phyloP scores from a whole-genome alignment of 2,888 invertebrate species.

The Tetragonula carbonaria region DNA sequence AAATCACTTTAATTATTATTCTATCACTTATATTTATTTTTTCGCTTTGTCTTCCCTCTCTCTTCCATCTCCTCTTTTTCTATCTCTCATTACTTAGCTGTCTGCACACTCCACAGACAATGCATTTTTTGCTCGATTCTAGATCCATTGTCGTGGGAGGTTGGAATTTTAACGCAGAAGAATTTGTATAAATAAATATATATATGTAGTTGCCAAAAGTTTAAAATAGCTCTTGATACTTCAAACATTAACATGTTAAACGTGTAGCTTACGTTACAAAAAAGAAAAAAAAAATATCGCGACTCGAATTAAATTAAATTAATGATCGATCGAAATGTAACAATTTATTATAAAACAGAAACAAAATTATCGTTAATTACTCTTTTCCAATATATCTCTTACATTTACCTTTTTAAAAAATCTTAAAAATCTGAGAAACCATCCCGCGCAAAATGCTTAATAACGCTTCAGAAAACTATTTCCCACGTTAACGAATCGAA shows the following conservation, averaged over 20 bases:
- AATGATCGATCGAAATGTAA: not conserved
- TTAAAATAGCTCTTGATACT: not conserved
- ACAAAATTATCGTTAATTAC: not conserved
- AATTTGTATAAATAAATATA: slow-evolving; percentile 28
- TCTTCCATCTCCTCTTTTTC: slow-evolving; percentile 28
- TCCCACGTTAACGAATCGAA: slow-evolving; percentile 83
- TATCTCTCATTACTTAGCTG: slow-evolving; percentile 51
- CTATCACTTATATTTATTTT: slow-evolving; percentile 8
- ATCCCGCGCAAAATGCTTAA: slow-evolving; percentile 27
- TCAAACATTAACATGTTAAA: not conserved
- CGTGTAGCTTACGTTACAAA: too few relatives aligned
- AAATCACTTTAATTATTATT: slow-evolving; percentile 4
- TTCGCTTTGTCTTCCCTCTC: slow-evolving; percentile 30
- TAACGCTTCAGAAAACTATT: slow-evolving; percentile 65
- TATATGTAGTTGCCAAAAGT: not conserved
- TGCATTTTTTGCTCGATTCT: slow-evolving; percentile 71
- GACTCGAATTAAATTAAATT: not conserved
- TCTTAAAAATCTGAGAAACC: not conserved
- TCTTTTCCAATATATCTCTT: not conserved
- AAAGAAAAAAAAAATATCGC: too few relatives aligned
- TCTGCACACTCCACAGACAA: slow-evolving; percentile 67
- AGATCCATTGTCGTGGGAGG: slow-evolving; percentile 81
- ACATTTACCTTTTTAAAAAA: not conserved
- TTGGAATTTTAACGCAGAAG: slow-evolving; percentile 76
- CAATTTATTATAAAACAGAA: not conserved